Evolutionary conservation across 2,888 invertebrate genomes (phyloP).

Genomic region (Latrodectus elegans): DNA sequence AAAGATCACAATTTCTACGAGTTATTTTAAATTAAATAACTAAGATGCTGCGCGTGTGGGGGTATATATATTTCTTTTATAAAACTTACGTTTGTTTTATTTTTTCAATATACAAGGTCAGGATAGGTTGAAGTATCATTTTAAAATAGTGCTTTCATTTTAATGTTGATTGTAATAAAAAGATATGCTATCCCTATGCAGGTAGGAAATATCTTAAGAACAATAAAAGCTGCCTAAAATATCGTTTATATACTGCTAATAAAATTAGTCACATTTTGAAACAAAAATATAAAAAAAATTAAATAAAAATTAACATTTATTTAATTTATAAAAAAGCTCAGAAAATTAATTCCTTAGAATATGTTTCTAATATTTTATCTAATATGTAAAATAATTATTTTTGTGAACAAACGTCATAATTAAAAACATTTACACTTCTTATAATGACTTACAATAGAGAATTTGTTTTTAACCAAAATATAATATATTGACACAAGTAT

Average conservation of each 20-base stretch:
- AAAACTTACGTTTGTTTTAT: conserved; percentile 38
- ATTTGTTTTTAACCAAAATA: too few relatives aligned
- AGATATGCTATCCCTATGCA: conserved; percentile 7
- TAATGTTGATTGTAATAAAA: conserved; percentile 7
- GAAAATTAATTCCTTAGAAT: background rate
- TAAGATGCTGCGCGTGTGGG: background rate
- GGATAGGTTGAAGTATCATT: background rate
- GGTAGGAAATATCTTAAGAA: background rate
- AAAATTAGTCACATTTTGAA: background rate
- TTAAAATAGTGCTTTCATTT: conserved; percentile 37
- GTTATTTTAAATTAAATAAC: background rate
- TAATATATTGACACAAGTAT: too few relatives aligned
- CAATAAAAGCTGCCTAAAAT: background rate
- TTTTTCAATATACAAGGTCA: conserved; percentile 1
- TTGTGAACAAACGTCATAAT: background rate
- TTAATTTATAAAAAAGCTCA: background rate
- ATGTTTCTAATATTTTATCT: background rate
- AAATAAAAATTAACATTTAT: background rate
- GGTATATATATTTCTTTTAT: conserved; percentile 19
- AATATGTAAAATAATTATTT: background rate
- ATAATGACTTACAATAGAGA: too few relatives aligned
- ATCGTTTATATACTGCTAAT: background rate
- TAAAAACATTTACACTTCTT: too few relatives aligned
- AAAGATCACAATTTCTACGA: background rate
- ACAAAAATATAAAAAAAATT: background rate